Evolutionary conservation across 2,888 invertebrate genomes (phyloP), one percentile per base, ranked within the genome.

Genomic region (Tetragnatha montana): DNA sequence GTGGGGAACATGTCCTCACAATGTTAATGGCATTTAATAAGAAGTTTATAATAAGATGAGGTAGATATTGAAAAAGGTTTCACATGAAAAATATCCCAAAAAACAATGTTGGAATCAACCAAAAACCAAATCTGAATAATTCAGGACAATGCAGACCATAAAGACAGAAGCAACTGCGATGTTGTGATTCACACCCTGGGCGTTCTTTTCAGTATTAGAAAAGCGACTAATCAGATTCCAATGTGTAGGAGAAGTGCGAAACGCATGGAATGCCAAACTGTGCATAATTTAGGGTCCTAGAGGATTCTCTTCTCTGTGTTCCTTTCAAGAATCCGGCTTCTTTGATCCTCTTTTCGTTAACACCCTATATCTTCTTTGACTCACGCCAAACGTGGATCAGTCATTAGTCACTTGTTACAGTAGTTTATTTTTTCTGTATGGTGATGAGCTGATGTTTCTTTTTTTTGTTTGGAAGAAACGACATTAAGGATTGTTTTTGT

Each of bases 221-320:
- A 10, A 21, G 22, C 22, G 17, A 17, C 22, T 78, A 78, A 78
- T 78, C 78, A 78, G 51, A 78, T 78, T 50, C 78, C 14, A 21
- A 60, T 14, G 78, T 51, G 78, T 78, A 78, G 78, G 78, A 60
- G 78, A 78, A 21, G 12, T 22, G 22, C 14, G 51, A 78, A 78
- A 19, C 1, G 21, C 14, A 12, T 51, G 51, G 49, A 49, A 50
- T 50, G 49, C n/a, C n/a, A n/a, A 12, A 17, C 12, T 51, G 78
- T 51, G 78, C 60, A 78, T 60, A 68, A 51, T 78, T 78, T 60
- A 78, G 21, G 60, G 60, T 60, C 60, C 60, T 1, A 60, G 60
- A 60, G 60, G 60, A 60, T 60, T 60, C 60, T 60, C 60, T 60
- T 17, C 60, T 12, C 60, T 35, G 2, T 17, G 60, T 60, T 60